Evolutionary conservation across 2,113 vertebrate genomes (phyloP).

Genomic region (Lutjanus erythropterus): DNA sequence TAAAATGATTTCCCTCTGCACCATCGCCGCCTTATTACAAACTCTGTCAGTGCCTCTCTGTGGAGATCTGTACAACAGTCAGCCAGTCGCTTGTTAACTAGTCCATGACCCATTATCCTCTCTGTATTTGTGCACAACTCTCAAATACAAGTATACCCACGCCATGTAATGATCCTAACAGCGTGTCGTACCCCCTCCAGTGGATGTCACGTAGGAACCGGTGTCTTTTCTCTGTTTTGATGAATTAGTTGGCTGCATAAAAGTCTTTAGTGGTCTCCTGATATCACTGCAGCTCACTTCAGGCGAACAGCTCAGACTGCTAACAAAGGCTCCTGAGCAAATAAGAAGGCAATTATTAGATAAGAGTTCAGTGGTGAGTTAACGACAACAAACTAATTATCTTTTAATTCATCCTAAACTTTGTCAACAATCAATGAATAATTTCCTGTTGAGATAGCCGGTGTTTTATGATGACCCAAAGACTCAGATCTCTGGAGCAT

Average conservation of each 20-base stretch:
- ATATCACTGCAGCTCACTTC: slow-evolving; percentile 12
- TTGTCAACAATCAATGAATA: slow-evolving; percentile 22
- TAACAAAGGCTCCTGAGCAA: slow-evolving; percentile 8
- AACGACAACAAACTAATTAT: slow-evolving; percentile 38
- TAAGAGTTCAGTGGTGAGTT: slow-evolving; percentile 18
- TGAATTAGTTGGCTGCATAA: slow-evolving; percentile 17
- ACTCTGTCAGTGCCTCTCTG: background rate
- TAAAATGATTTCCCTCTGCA: background rate
- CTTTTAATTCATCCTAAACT: slow-evolving; percentile 29
- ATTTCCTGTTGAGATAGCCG: slow-evolving; percentile 15
- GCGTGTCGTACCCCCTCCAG: background rate
- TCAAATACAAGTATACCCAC: slow-evolving; percentile 6
- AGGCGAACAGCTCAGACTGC: slow-evolving; percentile 14
- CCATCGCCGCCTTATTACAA: slow-evolving; percentile 9
- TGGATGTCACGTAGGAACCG: slow-evolving; percentile 7
- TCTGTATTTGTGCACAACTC: background rate
- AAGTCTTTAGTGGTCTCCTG: slow-evolving; percentile 35
- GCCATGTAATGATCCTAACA: slow-evolving; percentile 9
- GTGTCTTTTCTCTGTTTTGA: slow-evolving; percentile 14
- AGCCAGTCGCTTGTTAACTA: slow-evolving; percentile 19
- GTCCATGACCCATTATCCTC: slow-evolving; percentile 25
- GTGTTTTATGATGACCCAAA: slow-evolving; percentile 29
- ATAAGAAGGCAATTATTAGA: slow-evolving; percentile 46
- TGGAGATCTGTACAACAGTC: background rate
- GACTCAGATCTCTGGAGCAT: slow-evolving; percentile 6